Base-by-base conservation (phyloP, 2,888 invertebrate species). In the Schrankia costaestrigalis region DNA sequence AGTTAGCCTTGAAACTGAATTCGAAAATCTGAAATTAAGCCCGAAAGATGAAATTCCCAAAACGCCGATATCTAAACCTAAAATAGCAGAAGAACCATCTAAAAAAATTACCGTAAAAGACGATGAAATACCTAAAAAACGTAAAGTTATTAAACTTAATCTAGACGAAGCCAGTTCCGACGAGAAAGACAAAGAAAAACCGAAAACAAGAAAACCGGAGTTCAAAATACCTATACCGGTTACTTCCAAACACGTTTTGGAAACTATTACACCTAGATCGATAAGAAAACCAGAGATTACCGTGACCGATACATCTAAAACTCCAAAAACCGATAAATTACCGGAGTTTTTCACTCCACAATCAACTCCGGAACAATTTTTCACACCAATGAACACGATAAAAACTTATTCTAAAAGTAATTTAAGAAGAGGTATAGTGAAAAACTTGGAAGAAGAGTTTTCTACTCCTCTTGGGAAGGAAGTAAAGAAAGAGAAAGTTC, bases 171-270 rank as follows among this genome's bases (percentile, higher is more conserved):
- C 41, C 0, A 44, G 34, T 2, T 44, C 50, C 0, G 66, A 71
- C 0, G 71, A 74, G 0, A 48, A 45, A 1, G 61, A 67, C 1
- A 8, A 33, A 0, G 47, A 56, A 1, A 58, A 56, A 38, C 59
- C 34, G 11, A 61, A 55, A 11, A 62, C 61, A 0, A 30, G 43
- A 7, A 54, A 44, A 30, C 56, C 44, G 17, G 28, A 35, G 3
- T 85, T 85, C 36, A 85, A 86, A 70, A 55, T 84, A 9, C 86
- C 86, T 0, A 70, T 66, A 0, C 80, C 77, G 0, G 57, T 71
- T 0, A 71, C 65, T 0, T 18, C 51, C 0, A 78, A 70, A 33
- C 70, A 76, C 0, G 55, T 63, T 0, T 14, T 78, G 0, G 84
- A 84, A 36, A 57, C 32, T 1, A 58, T 78, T 0, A 84, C 85